Percentiles rank a stretch among this genome's conserved stretches.
phyloP scores from a whole-genome alignment of 2,888 invertebrate genomes.

The Pseudococcus jackbeardsleyi region DNA sequence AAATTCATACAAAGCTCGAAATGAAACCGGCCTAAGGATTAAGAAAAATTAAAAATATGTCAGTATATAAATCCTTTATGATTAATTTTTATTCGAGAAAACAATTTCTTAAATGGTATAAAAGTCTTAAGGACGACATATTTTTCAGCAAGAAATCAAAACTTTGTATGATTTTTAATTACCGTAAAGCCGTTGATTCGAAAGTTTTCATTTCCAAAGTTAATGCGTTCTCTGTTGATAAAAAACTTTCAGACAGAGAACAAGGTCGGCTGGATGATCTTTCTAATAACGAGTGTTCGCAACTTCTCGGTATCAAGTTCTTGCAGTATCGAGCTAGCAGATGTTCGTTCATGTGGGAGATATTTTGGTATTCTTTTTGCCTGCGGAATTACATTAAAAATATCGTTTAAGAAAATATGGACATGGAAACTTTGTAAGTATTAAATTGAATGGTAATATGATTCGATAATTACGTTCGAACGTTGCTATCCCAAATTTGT shows the following conservation, averaged over 20 bases:
- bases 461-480: conserved; percentile 69
- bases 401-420: not conserved
- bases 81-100: no score
- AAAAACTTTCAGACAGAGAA: conserved; percentile 84
- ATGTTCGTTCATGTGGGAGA: conserved; percentile 69
- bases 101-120: not conserved
- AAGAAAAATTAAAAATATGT: no score
- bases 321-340: conserved; percentile 86
- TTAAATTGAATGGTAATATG: not conserved
- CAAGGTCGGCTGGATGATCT: conserved; percentile 79
- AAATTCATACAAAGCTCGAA: conserved; percentile 89
- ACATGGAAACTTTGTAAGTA: no score
- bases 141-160: not conserved
- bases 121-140: not conserved
- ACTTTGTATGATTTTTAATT: conserved; percentile 69
- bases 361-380: conserved; percentile 48
- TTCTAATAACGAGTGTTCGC: conserved; percentile 83
- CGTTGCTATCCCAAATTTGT: conserved; percentile 85
- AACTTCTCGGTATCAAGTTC: conserved; percentile 84
- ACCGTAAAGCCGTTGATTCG: conserved; percentile 89
- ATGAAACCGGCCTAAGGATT: conserved; percentile 80
- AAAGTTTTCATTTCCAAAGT: conserved; percentile 84
- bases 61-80: no score
- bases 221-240: conserved; percentile 84
- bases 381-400: not conserved